A percentile compares a stretch with the other conserved stretches of the same genome.
These are phyloP conservation scores for Porites evermanni DNA, from an alignment of 92 coral and sea anemone species.

Conservation along the genomic window DNA sequence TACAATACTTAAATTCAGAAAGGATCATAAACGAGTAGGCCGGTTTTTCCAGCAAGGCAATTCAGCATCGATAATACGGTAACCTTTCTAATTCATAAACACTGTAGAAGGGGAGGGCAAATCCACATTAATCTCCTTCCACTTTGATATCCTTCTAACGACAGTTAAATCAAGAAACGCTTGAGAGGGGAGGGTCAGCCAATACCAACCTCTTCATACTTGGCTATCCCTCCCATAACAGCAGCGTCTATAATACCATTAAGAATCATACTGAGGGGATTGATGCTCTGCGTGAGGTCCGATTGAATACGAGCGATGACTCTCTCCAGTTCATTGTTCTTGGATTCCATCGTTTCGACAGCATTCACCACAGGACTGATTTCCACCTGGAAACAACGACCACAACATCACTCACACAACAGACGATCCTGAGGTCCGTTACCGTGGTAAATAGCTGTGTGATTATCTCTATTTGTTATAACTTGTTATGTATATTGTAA, in stretches of 20 bases:
- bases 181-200: background rate
- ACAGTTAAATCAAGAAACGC: constrained; percentile 72
- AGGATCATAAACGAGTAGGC: too few species aligned
- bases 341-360: constrained; percentile 91
- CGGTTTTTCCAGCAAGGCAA: too few species aligned
- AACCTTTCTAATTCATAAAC: too few species aligned
- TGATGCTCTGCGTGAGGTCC: constrained; percentile 74
- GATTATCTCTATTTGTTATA: too few species aligned
- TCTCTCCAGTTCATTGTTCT: constrained; percentile 84
- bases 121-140: constrained; percentile 22
- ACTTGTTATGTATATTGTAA: too few species aligned
- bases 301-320: constrained; percentile 72
- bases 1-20: too few species aligned
- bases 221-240: constrained; percentile 97
- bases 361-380: constrained; percentile 95
- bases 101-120: background rate
- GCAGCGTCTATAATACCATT: constrained; percentile 99
- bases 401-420: background rate
- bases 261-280: constrained; percentile 94
- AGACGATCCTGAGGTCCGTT: background rate
- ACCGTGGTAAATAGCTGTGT: too few species aligned
- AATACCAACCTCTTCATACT: constrained; percentile 76
- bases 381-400: constrained; percentile 70
- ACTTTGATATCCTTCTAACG: constrained; percentile 82
- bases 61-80: too few species aligned